Evolutionary conservation across 1,140 invertebrate genomes (phyloP), one percentile per base, ranked within the genome.

Genomic region (Neelides sp.): DNA sequence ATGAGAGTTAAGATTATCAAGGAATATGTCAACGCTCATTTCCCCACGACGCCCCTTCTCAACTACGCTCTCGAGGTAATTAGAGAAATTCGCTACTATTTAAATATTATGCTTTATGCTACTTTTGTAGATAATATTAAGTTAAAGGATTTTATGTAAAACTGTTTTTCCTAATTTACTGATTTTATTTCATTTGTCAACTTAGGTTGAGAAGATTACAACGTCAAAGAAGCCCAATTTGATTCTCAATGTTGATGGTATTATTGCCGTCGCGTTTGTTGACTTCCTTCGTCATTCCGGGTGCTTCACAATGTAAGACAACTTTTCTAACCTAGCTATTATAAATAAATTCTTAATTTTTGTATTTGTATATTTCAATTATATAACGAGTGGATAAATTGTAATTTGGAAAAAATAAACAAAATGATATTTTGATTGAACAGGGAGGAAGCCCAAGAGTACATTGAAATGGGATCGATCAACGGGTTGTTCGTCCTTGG

Each of bases 161-260:
- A n/a, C n/a, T n/a, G n/a, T n/a, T n/a, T n/a, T n/a, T n/a, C n/a
- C n/a, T n/a, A n/a, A n/a, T 44, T 44, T 20, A 44, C 42, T 44
- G 20, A 10, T 17, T 40, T 1, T 23, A 34, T 17, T 17, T 44
- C 26, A 8, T 23, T 44, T 26, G 13, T 44, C 32, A 19, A 42
- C 27, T 3, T 24, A 34, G 40, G 94, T 98, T 15, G 96, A 99
- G 64, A 94, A 96, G 67, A 95, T 99, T 57, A 98, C 96, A 1
- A 98, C 95, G 1, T 85, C 88, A 47, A 98, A 98, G 77, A 98
- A 98, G 71, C 95, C 95, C 15, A 99, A 98, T 74, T 75, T 99
- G 24, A 99, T 99, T 66, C 74, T 98, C 19, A 99, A 98, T 71
- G 95, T 98, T 10, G 96, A 98, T 72, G 96, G 96, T 52, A 84